Evolutionary conservation across 2,888 invertebrate genomes (phyloP), one percentile per base, ranked within the genome.

Genomic region (Galerucella pusilla): DNA sequence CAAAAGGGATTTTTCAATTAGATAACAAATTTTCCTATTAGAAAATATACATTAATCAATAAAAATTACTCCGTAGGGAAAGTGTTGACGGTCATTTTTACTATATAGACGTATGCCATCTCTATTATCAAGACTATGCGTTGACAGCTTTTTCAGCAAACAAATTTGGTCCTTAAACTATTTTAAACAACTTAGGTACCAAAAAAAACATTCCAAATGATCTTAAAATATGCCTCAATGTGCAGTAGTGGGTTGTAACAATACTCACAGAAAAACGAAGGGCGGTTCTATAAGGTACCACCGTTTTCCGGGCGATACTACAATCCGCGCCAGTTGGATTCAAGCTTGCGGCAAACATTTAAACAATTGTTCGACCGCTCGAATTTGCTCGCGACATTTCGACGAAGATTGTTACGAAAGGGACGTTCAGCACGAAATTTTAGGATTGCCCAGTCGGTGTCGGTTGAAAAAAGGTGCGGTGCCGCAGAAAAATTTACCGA

Each of bases 221-320:
- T 57, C 67, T 75, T 70, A 74, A 78, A 71, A 90, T 90, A 90
- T 90, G 90, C 90, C 90, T 84, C 90, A 91, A 88, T 90, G 90
- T 85, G 90, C 90, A 77, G 89, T 91, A 71, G 87, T 88, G 80
- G 89, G 89, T 81, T 90, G 90, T 85, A 89, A 89, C 81, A 90
- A 90, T 82, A 90, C 90, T 83, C 90, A 90, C 84, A 88, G 90
- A 73, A 89, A 89, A 80, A 90, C 90, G 68, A 89, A 89, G 78
- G 90, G 90, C 70, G 88, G 89, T 75, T 87, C 90, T 74, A 89
- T 91, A 77, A 88, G 90, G 73, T 91, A 91, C 86, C 90, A 90
- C 85, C 89, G 90, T 78, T 90, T 90, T 84, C 90, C 90, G 49
- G 89, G 90, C 78, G 90, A 90, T 84, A 87, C 87, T 79, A 86